A percentile compares a stretch with the other conserved stretches of the same genome.
Evolutionary conservation across 2,888 invertebrate species (phyloP).

Genomic region (Hanleya hanleyi): DNA sequence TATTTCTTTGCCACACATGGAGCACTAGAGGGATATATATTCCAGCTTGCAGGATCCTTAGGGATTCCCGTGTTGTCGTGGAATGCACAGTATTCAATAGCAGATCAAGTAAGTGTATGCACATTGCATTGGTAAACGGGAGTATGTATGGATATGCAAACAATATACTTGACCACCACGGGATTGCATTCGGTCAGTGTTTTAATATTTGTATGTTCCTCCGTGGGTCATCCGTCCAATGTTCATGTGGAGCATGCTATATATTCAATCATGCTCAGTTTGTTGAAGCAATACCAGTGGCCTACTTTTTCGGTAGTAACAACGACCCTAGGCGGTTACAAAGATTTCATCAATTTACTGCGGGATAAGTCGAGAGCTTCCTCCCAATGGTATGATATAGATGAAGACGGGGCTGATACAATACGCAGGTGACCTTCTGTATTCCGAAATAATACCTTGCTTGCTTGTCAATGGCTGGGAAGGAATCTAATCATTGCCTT

Average conservation of each 20-base stretch:
- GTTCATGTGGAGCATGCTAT: too few species aligned
- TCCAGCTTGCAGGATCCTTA: constrained; percentile 93
- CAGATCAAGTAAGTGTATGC: not conserved
- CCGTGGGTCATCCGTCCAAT: too few species aligned
- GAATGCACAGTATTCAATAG: constrained; percentile 95
- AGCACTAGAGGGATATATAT: constrained; percentile 94
- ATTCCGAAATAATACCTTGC: too few species aligned
- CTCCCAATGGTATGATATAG: not conserved
- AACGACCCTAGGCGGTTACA: constrained; percentile 87
- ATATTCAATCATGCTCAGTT: too few species aligned
- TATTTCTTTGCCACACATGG: constrained; percentile 84
- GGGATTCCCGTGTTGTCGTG: constrained; percentile 97
- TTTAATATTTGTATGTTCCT: too few species aligned
- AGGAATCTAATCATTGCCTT: too few species aligned
- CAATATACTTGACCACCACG: too few species aligned
- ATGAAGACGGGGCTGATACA: not conserved
- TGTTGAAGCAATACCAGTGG: constrained; percentile 95
- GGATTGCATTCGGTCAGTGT: too few species aligned
- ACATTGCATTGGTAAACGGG: too few species aligned
- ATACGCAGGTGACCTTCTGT: not conserved
- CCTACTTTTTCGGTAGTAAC: constrained; percentile 92
- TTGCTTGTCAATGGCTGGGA: too few species aligned
- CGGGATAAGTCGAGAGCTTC: constrained; percentile 77
- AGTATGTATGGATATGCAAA: too few species aligned
- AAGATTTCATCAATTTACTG: constrained; percentile 95